Conservation (phyloP, 1,140 invertebrate genomes). For the Diabrotica undecimpunctata region DNA sequence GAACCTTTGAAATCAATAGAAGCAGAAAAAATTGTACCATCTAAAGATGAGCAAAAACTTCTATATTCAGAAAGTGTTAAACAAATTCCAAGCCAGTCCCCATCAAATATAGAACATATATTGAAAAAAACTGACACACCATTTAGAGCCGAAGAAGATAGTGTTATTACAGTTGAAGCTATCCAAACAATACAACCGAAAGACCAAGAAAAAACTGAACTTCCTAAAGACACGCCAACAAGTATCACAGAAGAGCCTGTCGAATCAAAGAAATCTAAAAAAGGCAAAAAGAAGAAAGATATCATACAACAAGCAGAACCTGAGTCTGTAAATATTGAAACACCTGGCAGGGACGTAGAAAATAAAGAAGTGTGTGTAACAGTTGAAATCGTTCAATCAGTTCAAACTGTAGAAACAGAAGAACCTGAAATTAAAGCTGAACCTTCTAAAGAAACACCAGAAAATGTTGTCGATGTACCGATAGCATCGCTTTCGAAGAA, state of each 20-base stretch:
- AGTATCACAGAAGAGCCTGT: background rate
- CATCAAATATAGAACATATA: too few relatives aligned
- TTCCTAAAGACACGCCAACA: background rate
- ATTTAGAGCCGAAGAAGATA: background rate
- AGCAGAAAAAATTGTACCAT: too few relatives aligned
- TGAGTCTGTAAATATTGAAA: slow-evolving; percentile 6
- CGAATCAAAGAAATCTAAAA: background rate
- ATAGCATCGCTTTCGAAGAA: background rate
- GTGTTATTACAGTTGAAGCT: background rate
- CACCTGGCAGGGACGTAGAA: background rate
- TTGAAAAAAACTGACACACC: background rate
- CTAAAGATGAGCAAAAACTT: too few relatives aligned
- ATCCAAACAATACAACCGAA: background rate
- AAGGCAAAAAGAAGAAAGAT: slow-evolving; percentile 13
- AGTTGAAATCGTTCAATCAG: background rate
- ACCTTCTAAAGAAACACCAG: slow-evolving; percentile 4
- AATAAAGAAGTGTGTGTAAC: background rate
- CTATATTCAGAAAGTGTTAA: too few relatives aligned
- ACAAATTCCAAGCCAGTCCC: too few relatives aligned
- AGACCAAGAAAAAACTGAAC: background rate
- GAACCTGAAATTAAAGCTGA: background rate
- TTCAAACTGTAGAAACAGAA: slow-evolving; percentile 12
- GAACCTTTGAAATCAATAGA: too few relatives aligned
- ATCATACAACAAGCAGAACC: background rate
- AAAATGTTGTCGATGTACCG: slow-evolving; percentile 14